A percentile compares a stretch with the other conserved stretches of the same genome.
These are phyloP conservation scores for Chlorocebus sabaeus DNA, from an alignment of 2,113 vertebrate species.

Conservation along the genomic window DNA sequence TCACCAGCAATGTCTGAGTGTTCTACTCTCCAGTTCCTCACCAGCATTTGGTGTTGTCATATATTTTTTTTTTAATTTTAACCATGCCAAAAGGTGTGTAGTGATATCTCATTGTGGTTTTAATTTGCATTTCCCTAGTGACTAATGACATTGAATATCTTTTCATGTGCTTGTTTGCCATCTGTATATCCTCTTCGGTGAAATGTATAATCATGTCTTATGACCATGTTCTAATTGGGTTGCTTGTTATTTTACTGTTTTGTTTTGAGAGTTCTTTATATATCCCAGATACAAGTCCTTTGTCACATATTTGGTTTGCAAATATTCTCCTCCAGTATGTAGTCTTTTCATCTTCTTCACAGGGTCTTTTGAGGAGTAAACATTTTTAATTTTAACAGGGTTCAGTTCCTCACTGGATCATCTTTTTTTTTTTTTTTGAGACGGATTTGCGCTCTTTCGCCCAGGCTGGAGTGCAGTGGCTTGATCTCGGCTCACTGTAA, in stretches of 20 bases:
- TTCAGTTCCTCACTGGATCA: neutral
- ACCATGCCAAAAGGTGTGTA: neutral
- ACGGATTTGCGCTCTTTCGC: fast-evolving
- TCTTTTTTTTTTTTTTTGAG: too few species aligned
- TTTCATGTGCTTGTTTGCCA: constrained; percentile 12
- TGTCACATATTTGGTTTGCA: neutral
- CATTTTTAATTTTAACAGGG: constrained; percentile 1
- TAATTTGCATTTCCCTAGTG: constrained; percentile 31
- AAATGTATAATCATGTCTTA: constrained; percentile 13
- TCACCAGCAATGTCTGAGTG: neutral
- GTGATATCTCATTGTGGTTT: neutral
- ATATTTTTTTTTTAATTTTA: neutral
- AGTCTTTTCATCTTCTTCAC: constrained; percentile 10
- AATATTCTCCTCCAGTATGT: neutral
- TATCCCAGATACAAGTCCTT: neutral
- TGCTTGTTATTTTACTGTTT: constrained; percentile 31
- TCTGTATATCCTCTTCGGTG: neutral
- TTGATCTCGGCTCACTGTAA: too few species aligned
- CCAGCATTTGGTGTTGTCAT: neutral
- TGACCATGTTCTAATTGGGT: constrained; percentile 6
- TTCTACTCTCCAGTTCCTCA: neutral
- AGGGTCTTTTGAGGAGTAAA: neutral
- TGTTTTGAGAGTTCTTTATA: constrained; percentile 15
- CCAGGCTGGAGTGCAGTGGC: too few species aligned
- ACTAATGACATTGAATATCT: neutral